Evolutionary conservation across 2,113 vertebrate species (phyloP), one percentile per base, ranked within the genome.

Genomic region (Neolamprologus sp.): DNA sequence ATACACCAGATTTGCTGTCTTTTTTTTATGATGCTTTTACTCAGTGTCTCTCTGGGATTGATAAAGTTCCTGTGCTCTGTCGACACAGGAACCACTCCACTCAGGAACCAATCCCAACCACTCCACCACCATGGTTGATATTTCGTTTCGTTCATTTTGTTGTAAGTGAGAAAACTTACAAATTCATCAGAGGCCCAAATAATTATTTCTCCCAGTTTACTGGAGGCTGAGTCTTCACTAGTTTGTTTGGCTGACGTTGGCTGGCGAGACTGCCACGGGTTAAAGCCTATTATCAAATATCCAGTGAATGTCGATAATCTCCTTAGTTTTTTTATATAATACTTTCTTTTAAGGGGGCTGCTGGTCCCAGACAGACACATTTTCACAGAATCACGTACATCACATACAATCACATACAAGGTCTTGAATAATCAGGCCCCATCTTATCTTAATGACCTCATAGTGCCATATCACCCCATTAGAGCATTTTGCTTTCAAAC

Each of bases 131-230:
- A 37, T 65, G 17, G 60, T 12, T 37, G 31, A 65, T n/a, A 37
- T 65, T 37, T 65, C 1, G 1, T 37, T 65, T 5, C 0, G 3
- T 65, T n/a, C 31, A 65, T 37, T 65, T 65, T 0, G 6, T 65
- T 13, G 4, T 35, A 65, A 35, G 31, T 65, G 17, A 65, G 60
- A n/a, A 35, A 65, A 65, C 33, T 37, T 65, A 37, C 31, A 65
- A 65, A 65, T 65, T n/a, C 10, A 65, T 37, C 31, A 37, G 60
- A 37, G 17, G 31, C 10, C 19, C 17, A 65, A 65, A 37, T 65
- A 65, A 65, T 65, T 65, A 65, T 65, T 37, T 65, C 17, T 0
- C 60, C 17, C 6, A 65, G 17, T 65, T 35, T 65, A 37, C 31
- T 35, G 60, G 31, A 7, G 28, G 4, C 2, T 12, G 9, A 35